Conservation (phyloP, 2,888 invertebrate genomes). For the Cheiracanthium punctorium region DNA sequence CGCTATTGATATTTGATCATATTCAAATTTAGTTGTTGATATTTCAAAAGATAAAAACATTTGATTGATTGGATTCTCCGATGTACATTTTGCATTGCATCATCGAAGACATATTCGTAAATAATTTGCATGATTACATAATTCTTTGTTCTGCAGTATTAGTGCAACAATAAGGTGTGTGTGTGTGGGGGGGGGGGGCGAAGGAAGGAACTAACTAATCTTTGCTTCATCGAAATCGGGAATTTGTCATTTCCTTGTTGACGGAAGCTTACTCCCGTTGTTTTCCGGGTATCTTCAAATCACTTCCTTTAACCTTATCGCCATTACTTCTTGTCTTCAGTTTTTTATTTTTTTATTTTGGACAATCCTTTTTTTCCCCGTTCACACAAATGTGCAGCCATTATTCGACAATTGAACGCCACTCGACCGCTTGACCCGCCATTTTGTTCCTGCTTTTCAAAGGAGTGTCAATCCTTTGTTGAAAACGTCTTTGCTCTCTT, state of each 20-base stretch:
- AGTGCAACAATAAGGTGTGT: no score
- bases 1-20: no score
- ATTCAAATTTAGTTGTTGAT: no score
- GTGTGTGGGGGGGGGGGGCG: no score
- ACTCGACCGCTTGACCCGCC: background rate
- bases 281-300: background rate
- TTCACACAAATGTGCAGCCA: background rate
- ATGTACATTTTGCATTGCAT: no score
- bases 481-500: background rate
- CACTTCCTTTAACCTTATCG: background rate
- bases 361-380: no score
- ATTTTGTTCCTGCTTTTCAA: background rate
- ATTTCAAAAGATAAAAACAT: no score
- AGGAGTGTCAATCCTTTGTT: background rate
- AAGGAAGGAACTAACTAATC: no score
- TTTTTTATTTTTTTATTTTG: background rate
- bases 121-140: no score
- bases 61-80: no score
- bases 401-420: background rate
- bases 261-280: background rate
- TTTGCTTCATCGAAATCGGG: background rate
- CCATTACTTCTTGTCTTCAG: background rate
- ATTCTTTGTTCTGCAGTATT: no score
- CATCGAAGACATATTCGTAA: no score
- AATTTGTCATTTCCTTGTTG: background rate